Conservation (phyloP, 1,140 invertebrate species). For the Brachionus rubens region DNA sequence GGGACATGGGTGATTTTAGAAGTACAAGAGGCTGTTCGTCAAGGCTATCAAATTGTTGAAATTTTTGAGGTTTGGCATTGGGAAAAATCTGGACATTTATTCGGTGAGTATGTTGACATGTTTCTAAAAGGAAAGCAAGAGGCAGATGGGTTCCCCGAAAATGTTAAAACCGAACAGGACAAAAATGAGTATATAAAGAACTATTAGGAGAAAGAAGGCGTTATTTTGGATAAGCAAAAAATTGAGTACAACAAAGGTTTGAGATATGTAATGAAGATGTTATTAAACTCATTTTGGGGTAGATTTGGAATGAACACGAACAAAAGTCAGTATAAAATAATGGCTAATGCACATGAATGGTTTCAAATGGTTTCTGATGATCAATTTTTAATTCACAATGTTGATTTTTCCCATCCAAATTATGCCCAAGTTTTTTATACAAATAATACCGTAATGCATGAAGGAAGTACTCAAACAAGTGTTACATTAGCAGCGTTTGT, state of each 20-base stretch:
- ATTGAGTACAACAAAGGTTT: constrained; percentile 56
- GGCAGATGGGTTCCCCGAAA: constrained; percentile 48
- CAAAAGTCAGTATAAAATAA: constrained; percentile 50
- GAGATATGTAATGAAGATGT: constrained; percentile 49
- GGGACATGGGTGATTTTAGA: constrained; percentile 58
- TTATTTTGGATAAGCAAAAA: constrained; percentile 53
- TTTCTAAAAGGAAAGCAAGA: constrained; percentile 51
- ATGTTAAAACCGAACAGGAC: constrained; percentile 44
- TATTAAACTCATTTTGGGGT: constrained; percentile 52
- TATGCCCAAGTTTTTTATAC: constrained; percentile 42
- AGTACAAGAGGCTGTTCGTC: constrained; percentile 53
- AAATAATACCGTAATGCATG: background rate
- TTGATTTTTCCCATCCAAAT: constrained; percentile 48
- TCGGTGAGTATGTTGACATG: constrained; percentile 49
- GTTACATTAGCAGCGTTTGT: constrained; percentile 56
- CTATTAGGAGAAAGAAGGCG: constrained; percentile 54
- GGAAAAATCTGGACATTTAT: constrained; percentile 48
- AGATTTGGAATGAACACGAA: constrained; percentile 49
- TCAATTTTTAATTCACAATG: constrained; percentile 45
- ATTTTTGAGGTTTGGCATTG: constrained; percentile 58
- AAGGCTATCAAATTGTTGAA: constrained; percentile 55
- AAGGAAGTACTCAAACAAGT: constrained; percentile 49
- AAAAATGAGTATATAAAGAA: constrained; percentile 51
- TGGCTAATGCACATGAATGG: constrained; percentile 50
- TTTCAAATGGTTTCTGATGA: constrained; percentile 51